Base-by-base conservation (phyloP, 2,113 vertebrate species). In the Takifugu bimaculatus region DNA sequence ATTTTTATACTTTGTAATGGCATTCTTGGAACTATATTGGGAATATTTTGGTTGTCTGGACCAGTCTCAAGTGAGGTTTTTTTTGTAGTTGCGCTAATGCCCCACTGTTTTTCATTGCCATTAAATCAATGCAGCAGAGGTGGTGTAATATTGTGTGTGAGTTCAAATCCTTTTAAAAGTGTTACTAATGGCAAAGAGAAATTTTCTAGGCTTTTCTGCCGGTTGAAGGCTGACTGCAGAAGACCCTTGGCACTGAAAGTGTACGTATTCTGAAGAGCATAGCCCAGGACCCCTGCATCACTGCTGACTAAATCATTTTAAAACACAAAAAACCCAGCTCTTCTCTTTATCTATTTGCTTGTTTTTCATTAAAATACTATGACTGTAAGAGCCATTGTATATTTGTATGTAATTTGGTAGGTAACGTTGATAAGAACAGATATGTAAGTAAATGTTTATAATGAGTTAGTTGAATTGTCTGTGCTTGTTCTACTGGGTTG, bases 201-300 rank as follows among this genome's bases (percentile, higher is more conserved):
- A 99, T 99, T 99, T 99, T 99, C 97, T 99, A 99, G 97, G 97
- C 96, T 98, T 96, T 98, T 98, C 97, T 98, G 94, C 96, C 94
- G 96, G 95, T 98, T 98, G 97, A 99, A 98, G 97, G 96, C 95
- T 96, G 96, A 98, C 96, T 97, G 94, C 96, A 98, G 97, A 95
- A 91, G 96, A 98, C 93, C 96, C 96, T 90, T 96, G 95, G 95
- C 96, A 95, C 95, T 93, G 94, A 98, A 96, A 97, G 96, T 98
- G 97, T 99, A 98, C 96, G 97, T 99, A 98, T 99, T 95, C 94
- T 91, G 96, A 95, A 95, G 95, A 97, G 94, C 94, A 78, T 91
- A 96, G 95, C 95, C 94, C 94, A 94, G 96, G 96, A 98, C 93
- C 93, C 93, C 94, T 95, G 94, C 95, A 96, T 93, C 93, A 96